Evolutionary conservation across 2,888 invertebrate species (phyloP), one percentile per base, ranked within the genome.

Genomic region (Doris montereyensis): DNA sequence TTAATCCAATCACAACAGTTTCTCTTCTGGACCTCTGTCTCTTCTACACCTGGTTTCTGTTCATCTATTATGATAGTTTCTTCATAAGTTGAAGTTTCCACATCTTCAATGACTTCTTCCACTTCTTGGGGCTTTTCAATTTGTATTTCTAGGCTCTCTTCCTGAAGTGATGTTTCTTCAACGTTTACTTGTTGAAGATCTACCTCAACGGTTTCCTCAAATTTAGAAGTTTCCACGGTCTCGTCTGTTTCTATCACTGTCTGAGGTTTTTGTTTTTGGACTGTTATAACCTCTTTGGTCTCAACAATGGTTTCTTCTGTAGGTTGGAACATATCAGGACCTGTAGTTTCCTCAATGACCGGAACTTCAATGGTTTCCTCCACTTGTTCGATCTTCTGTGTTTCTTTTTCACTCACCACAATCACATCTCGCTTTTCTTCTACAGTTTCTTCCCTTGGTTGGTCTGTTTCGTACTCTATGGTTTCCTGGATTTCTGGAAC

Each of bases 1-100:
- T 58, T 10, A 24, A 2, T n/a, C 68, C 76, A 30, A 76, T 41
- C 58, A 17, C n/a, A 73, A 26, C 3, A 68, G 70, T 67, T n/a
- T n/a, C n/a, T n/a, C n/a, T n/a, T n/a, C 1, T 60, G 58, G 58
- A 80, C 80, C 52, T 82, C 81, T 71, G 83, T 75, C 5, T 71
- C 80, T 65, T 84, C 81, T 77, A 82, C 81, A 67, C 41, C 72
- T 52, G 84, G 79, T 71, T 78, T 80, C 41, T 83, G 80, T 10
- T 67, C 65, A 10, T 83, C 83, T 80, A 82, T 71, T 67, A 83
- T 83, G 65, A 57, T 32, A 35, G 76, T 71, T 21, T 78, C 78
- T 17, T 81, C 81, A 68, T 21, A 67, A 21, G 77, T 35, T n/a
- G 73, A 70, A 13, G 62, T 34, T 41, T 83, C 83, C 75, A 82